These are phyloP conservation scores for Sebastes cheni DNA, from an alignment of 2,797 vertebrate genomes.

Conservation along the genomic window DNA sequence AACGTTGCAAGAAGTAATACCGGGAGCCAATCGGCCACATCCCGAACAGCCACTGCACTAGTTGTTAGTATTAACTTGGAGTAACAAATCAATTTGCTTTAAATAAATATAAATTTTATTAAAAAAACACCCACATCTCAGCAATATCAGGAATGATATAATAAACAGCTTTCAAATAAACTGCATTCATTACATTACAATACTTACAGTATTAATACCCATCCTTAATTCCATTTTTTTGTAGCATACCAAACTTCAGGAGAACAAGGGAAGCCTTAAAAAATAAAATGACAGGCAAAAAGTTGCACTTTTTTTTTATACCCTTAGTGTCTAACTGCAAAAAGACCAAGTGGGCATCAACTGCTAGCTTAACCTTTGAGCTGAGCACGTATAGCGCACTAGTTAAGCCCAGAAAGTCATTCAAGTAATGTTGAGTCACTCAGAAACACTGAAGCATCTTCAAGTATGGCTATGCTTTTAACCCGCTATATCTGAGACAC, in stretches of 20 bases:
- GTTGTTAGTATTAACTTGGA: constrained; percentile 46
- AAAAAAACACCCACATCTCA: constrained; percentile 99
- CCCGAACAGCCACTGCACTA: no score
- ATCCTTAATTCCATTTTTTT: constrained; percentile 82
- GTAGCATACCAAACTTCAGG: constrained; percentile 90
- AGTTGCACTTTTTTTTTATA: constrained; percentile 84
- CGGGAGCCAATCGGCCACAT: no score
- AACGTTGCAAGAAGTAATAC: no score
- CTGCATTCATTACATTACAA: constrained; percentile 99
- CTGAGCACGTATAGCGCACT: constrained; percentile 84
- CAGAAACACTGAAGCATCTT: constrained; percentile 89
- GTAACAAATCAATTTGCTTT: constrained; percentile 84
- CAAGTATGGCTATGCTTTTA: constrained; percentile 97
- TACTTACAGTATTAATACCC: constrained; percentile 99
- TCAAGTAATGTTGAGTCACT: constrained; percentile 98
- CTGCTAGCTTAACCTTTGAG: constrained; percentile 91
- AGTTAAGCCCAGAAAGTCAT: constrained; percentile 92
- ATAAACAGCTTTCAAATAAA: constrained; percentile 99
- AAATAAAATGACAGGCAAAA: constrained; percentile 83
- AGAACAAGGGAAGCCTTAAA: constrained; percentile 86
- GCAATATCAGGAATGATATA: constrained; percentile 99
- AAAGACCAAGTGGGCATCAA: constrained; percentile 87
- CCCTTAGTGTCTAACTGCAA: constrained; percentile 97
- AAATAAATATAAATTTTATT: constrained; percentile 99
- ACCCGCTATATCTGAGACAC: constrained; percentile 88